A percentile compares a stretch with the other conserved stretches of the same genome.
Evolutionary conservation across 2,113 vertebrate species (phyloP).

Genomic region (Pantherophis guttatus): DNA sequence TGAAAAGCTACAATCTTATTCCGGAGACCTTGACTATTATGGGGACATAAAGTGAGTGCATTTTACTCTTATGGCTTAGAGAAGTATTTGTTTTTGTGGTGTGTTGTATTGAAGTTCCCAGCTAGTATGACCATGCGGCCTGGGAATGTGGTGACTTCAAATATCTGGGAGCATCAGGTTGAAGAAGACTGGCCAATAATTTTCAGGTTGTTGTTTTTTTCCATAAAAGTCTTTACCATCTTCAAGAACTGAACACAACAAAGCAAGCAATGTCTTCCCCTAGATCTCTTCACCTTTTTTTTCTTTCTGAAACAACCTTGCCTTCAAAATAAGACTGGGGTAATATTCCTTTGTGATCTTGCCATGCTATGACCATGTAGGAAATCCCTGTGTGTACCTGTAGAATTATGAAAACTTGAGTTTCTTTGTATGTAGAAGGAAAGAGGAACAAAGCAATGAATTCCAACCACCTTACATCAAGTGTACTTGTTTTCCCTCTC

Average conservation of each 20-base stretch:
- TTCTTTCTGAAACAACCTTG: conserved; percentile 17
- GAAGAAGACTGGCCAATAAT: neutral
- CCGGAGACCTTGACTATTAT: neutral
- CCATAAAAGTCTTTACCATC: neutral
- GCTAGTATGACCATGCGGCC: neutral
- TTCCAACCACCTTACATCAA: conserved; percentile 33
- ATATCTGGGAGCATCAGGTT: neutral
- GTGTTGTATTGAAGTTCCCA: neutral
- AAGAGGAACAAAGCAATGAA: conserved; percentile 24
- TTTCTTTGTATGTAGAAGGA: conserved; percentile 34
- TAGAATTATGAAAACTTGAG: conserved; percentile 48
- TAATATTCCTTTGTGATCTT: conserved; percentile 1
- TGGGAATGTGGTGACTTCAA: neutral
- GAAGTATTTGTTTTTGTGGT: neutral
- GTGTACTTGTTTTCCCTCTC: conserved; percentile 12
- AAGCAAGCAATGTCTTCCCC: neutral
- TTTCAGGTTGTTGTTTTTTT: neutral
- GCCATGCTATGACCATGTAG: neutral
- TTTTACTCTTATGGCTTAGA: conserved; percentile 18
- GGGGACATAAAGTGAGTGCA: neutral
- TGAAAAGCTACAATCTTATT: neutral
- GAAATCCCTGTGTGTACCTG: conserved; percentile 38
- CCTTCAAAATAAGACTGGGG: conserved; percentile 9
- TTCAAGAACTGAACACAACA: conserved; percentile 1
- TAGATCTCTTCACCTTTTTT: neutral